Evolutionary conservation across 1,140 invertebrate species (phyloP), one percentile per base, ranked within the genome.

Genomic region (Maconellicoccus hirsutus): DNA sequence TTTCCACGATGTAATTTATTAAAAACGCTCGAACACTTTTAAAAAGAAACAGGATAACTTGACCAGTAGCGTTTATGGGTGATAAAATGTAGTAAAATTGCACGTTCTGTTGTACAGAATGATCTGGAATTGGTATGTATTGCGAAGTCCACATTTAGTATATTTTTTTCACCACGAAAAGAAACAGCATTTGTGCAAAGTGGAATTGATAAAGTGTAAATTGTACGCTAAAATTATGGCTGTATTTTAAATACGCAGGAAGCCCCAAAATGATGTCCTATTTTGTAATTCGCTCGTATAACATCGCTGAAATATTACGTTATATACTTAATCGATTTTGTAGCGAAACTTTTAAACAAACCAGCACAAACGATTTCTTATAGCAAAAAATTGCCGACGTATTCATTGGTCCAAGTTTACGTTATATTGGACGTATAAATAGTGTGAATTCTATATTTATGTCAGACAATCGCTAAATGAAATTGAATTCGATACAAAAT

Each of bases 121-220:
- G 29, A 33, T 33, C 29, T 33, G n/a, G 42, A 52, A 52, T 52
- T 52, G n/a, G 29, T 52, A 52, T 19, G 42, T 52, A 52, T 52
- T 52, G n/a, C 2, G 42, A 52, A 52, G 10, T 19, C 42, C 42
- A 16, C 42, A 52, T 19, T 14, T 33, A 33, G 4, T 33, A 3
- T 33, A 6, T 33, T 33, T 33, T 33, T 33, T 16, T 52, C 42
- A 6, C 3, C 16, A 3, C 12, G 2, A 52, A 14, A 52, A 16
- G 42, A 52, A 52, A 19, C 3, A 16, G n/a, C 6, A 52, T 52
- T 52, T 52, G 42, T 52, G 42, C 12, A 52, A 52, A 52, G 12
- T 52, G 16, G 42, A 52, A 52, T 52, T 52, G 42, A 52, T 52
- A 52, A 52, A 52, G 42, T 52, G n/a, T 52, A 52, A 52, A 52